phyloP scores from a whole-genome alignment of 1,140 invertebrate genomes.

The Cardiocondyla obscurior region DNA sequence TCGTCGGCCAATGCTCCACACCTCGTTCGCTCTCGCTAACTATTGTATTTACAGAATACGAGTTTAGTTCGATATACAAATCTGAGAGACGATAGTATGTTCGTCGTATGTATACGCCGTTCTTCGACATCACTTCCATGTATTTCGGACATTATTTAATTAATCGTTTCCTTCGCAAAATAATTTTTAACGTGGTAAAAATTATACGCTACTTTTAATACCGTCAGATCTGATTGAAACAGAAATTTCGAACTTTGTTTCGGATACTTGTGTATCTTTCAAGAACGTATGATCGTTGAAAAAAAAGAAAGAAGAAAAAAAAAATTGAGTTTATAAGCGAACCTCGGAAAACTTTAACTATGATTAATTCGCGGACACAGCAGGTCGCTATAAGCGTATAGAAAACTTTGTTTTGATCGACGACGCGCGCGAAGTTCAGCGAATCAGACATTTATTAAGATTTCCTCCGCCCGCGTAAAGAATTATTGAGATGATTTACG shows the following conservation, averaged over 20 bases:
- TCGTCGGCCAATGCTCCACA: constrained; percentile 65
- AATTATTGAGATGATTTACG: constrained; percentile 49
- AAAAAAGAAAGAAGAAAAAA: constrained; percentile 54
- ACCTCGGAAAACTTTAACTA: constrained; percentile 39
- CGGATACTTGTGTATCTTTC: constrained; percentile 6
- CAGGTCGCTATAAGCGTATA: constrained; percentile 26
- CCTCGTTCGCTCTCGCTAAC: constrained; percentile 17
- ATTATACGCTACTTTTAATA: constrained; percentile 11
- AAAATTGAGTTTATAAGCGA: constrained; percentile 51
- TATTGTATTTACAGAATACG: constrained; percentile 68
- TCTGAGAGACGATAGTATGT: constrained; percentile 4
- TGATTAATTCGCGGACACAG: constrained; percentile 54
- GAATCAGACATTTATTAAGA: constrained; percentile 50
- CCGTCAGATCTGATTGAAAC: background rate
- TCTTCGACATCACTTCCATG: background rate
- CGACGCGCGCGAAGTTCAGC: constrained; percentile 48
- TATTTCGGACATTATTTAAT: background rate
- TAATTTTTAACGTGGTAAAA: constrained; percentile 18
- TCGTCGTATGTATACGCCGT: background rate
- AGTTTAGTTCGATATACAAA: constrained; percentile 49
- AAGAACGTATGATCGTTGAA: constrained; percentile 18
- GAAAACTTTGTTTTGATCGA: constrained; percentile 53
- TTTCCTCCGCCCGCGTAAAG: constrained; percentile 23
- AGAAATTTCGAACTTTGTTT: constrained; percentile 38
- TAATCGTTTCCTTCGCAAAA: background rate